phyloP scores from a whole-genome alignment of 2,888 invertebrate genomes.

The Romanomermis culicivorax region DNA sequence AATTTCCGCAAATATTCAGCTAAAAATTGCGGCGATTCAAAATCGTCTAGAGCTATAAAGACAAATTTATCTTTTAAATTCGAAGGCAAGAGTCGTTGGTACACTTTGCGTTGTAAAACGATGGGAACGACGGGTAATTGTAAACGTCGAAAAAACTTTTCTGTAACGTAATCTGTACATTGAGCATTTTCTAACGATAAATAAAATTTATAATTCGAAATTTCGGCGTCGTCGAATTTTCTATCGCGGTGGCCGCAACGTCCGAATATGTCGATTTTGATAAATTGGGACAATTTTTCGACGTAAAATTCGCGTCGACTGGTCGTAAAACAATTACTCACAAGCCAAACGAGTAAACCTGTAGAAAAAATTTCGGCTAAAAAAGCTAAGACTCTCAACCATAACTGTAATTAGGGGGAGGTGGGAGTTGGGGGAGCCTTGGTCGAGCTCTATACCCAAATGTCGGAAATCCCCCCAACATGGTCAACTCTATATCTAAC shows the following conservation, averaged over 20 bases:
- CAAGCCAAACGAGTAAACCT: not conserved
- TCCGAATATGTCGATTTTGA: not conserved
- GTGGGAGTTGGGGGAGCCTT: no score
- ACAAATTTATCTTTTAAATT: no score
- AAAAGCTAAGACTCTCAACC: no score
- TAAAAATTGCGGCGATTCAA: constrained; percentile 17
- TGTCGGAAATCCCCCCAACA: no score
- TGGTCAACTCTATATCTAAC: no score
- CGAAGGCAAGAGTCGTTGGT: constrained; percentile 12
- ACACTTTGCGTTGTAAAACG: not conserved
- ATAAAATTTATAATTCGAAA: not conserved
- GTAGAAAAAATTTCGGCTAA: no score
- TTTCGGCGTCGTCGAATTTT: not conserved
- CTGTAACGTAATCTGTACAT: not conserved
- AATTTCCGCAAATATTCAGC: constrained; percentile 16
- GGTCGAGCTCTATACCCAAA: no score
- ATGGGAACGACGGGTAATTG: not conserved
- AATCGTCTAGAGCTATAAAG: constrained; percentile 25
- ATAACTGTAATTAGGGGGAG: no score
- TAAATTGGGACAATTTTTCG: not conserved
- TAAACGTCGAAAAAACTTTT: not conserved
- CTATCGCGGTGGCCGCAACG: not conserved
- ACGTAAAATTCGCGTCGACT: not conserved
- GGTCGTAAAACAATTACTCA: not conserved
- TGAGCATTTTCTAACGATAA: not conserved